Conservation (phyloP, 2,113 vertebrate genomes). For the Perccottus glenii region DNA sequence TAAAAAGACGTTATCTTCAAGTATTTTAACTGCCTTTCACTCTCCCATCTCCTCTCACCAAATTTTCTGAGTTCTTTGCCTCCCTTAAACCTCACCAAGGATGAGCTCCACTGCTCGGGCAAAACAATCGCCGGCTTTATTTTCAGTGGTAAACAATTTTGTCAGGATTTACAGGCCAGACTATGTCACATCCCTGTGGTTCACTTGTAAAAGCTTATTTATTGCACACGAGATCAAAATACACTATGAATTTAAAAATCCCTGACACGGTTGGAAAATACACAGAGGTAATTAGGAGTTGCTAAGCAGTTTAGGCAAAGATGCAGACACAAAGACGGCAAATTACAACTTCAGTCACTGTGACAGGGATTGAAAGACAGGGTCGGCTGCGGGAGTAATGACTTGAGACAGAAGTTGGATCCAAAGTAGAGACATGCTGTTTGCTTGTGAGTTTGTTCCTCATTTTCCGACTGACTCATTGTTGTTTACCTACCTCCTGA, state of each 20-base stretch:
- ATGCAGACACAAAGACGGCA: constrained; percentile 39
- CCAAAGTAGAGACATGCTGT: background rate
- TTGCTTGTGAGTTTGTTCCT: background rate
- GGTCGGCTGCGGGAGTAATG: background rate
- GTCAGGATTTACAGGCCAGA: constrained; percentile 28
- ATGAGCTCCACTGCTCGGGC: constrained; percentile 27
- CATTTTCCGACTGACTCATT: background rate
- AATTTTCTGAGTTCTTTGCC: background rate
- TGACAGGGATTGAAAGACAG: background rate
- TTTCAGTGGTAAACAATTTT: constrained; percentile 46
- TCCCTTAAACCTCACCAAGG: constrained; percentile 13
- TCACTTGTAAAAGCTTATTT: constrained; percentile 42
- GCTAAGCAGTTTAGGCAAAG: constrained; percentile 41
- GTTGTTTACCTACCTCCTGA: background rate
- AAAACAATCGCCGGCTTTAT: constrained; percentile 14
- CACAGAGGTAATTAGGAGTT: constrained; percentile 39
- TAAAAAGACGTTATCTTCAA: background rate
- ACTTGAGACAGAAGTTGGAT: background rate
- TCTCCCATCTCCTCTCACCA: constrained; percentile 3
- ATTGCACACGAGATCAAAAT: constrained; percentile 24
- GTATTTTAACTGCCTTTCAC: background rate
- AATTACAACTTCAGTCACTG: constrained; percentile 34
- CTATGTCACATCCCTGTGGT: constrained; percentile 40
- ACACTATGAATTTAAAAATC: constrained; percentile 1
- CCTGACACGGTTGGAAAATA: constrained; percentile 39